Evolutionary conservation across 2,113 vertebrate species (phyloP), one percentile per base, ranked within the genome.

Genomic region (Pollachius pollachius): DNA sequence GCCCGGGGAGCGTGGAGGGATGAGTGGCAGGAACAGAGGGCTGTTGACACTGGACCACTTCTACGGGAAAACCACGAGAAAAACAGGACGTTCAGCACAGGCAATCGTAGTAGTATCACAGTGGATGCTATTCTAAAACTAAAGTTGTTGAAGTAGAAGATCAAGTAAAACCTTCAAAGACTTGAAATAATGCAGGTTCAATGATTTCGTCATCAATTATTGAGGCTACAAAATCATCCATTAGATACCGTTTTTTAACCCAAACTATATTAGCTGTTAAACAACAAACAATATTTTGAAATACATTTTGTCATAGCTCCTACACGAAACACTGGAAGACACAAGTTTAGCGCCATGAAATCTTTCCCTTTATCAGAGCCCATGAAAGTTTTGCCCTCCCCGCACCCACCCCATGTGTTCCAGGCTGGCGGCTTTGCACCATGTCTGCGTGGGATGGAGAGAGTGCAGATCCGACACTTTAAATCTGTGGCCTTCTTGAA

Each of bases 31-130:
- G 89, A 98, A 99, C 58, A 99, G 94, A 0, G 96, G 97, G 80
- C 95, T 99, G 91, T 93, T 98, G 72, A 99, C 97, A 2, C 97
- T 98, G 84, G 92, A 90, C 96, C 97, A 96, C 78, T 97, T 98
- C 97, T 98, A 81, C 6, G 18, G 48, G 71, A 21, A 27, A 2
- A 7, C 59, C 7, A 8, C 9, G 11, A 23, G 21, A n/a, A 21
- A 19, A 23, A 13, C 59, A 19, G 21, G 59, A 48, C 12, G 41
- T 48, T 48, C 41, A 48, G 9, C 8, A 48, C 11, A 48, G 41
- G 41, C 41, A 48, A 48, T 13, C 23, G 57, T 59, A 15, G 41
- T 7, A 48, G 41, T 48, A 48, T 48, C 6, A 9, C 41, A 48
- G 12, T 7, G 8, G 41, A 48, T 13, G 41, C 41, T 48, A 48